Base-by-base conservation (phyloP, 1,140 invertebrate species). In the Monomorium pharaonis region DNA sequence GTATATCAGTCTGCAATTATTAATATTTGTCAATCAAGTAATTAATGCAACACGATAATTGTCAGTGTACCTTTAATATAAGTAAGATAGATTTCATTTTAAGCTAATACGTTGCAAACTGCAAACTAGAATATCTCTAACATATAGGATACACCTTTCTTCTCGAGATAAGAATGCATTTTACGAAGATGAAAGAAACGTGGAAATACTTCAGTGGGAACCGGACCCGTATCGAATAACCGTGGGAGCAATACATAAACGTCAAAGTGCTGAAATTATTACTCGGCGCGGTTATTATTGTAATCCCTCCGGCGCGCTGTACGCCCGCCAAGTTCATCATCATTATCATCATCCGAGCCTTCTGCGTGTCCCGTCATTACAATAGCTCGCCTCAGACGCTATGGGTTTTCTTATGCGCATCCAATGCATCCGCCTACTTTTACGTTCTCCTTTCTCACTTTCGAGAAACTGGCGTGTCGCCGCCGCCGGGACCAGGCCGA, bases 381-480 rank as follows among this genome's bases (percentile, higher is more conserved):
- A 80, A n/a, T 27, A 56, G 9, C 44, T 69, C 62, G 47, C 30
- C 30, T 33, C 30, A 6, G 18, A 37, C 62, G 33, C n/a, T 10
- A 10, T 5, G 27, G 44, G 18, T 49, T 80, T 80, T 51, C 44
- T 65, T 51, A n/a, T n/a, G 4, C 37, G 42, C 21, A 37, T 37
- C 33, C 30, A 30, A 60, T 18, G 16, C 33, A 37, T 51, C 44
- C 49, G 42, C 51, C 44, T 14, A 54, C 27, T 84, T 76, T 86
- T 51, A 18, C 58, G 49, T 86, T 84, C 27, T 62, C 60, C 85
- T 87, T 72, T 70, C 63, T 47, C 81, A 62, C 81, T 51, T 77
- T 63, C 21, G 4, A 84, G 44, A 84, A 62, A 78, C 47, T 47
- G 7, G 14, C 30, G 49, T 47, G 27, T 30, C 49, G 14, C 33